phyloP scores from a whole-genome alignment of 2,113 vertebrate genomes.

The Vulpes lagopus region DNA sequence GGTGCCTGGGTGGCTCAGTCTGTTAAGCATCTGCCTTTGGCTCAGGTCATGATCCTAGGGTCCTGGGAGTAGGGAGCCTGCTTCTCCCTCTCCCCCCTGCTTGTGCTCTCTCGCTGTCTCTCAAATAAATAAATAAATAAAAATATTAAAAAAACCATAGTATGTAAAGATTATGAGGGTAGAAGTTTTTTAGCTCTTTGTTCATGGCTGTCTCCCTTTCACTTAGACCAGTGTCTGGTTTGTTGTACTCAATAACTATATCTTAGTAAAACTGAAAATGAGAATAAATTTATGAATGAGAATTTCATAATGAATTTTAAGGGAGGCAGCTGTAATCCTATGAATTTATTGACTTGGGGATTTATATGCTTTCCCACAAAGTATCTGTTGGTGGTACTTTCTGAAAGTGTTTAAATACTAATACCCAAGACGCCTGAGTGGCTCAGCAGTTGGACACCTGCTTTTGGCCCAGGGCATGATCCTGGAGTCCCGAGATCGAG shows the following conservation, averaged over 20 bases:
- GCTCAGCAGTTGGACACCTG: no score
- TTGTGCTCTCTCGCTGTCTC: neutral
- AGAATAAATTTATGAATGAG: conserved; percentile 45
- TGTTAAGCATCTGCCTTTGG: no score
- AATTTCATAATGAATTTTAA: conserved; percentile 65
- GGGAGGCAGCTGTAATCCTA: conserved; percentile 3
- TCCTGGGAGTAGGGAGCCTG: no score
- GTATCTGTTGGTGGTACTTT: conserved; percentile 30
- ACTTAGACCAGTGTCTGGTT: neutral
- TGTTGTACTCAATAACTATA: conserved; percentile 47
- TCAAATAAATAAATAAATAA: no score
- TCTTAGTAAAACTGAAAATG: conserved; percentile 35
- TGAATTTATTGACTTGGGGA: conserved; percentile 12
- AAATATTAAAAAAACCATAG: neutral
- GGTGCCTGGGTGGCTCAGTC: no score
- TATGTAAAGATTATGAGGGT: neutral
- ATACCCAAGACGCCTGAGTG: no score
- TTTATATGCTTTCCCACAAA: conserved; percentile 1
- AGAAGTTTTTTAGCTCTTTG: conserved; percentile 45
- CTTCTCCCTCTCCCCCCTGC: no score
- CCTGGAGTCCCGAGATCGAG: no score
- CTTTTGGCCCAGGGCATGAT: no score
- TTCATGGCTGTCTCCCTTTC: neutral
- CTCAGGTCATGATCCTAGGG: no score
- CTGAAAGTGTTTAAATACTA: conserved; percentile 32